Evolutionary conservation across 2,888 invertebrate species (phyloP), one percentile per base, ranked within the genome.

Genomic region (Philonicus albiceps): DNA sequence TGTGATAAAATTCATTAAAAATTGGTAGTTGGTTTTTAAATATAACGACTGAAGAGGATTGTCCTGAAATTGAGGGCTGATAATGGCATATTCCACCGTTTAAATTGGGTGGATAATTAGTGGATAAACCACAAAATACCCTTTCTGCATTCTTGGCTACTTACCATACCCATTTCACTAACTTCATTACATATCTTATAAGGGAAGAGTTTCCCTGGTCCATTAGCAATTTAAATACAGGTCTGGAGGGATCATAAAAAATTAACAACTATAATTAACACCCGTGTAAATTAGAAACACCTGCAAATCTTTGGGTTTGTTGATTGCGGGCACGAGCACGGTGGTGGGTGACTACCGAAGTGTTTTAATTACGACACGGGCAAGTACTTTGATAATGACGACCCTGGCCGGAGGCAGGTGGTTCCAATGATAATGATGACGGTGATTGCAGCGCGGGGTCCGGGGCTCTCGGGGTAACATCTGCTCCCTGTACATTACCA

Each of bases 191-290:
- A 8, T 37, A 1, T 22, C n/a, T n/a, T 55, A 22, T 22, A 7
- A 8, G 55, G 22, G 22, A 6, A 55, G 22, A 7, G 2, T 1
- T 55, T 19, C n/a, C n/a, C n/a, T 55, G 55, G 55, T 64, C 64
- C 27, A 64, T 64, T 88, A 88, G 73, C 84, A 84, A 84, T 84
- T 84, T 84, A 84, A 84, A 84, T 84, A 84, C 40, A 83, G 73
- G 8, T 84, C 84, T 30, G n/a, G 16, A 13, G 84, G 73, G 84
- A 84, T 84, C 73, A 73, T 84, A 84, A 84, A 84, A 84, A 84
- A 84, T 83, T 83, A 84, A 84, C 64, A 84, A 43, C 84, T 84
- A 84, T 84, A 73, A 84, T 84, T 84, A 84, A 37, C 40, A 84
- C 84, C 34, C 73, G 27, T 84, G 55, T 72, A 83, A 72, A 83